Base-by-base conservation (phyloP, 2,113 vertebrate species). In the Phyllopteryx taeniolatus region DNA sequence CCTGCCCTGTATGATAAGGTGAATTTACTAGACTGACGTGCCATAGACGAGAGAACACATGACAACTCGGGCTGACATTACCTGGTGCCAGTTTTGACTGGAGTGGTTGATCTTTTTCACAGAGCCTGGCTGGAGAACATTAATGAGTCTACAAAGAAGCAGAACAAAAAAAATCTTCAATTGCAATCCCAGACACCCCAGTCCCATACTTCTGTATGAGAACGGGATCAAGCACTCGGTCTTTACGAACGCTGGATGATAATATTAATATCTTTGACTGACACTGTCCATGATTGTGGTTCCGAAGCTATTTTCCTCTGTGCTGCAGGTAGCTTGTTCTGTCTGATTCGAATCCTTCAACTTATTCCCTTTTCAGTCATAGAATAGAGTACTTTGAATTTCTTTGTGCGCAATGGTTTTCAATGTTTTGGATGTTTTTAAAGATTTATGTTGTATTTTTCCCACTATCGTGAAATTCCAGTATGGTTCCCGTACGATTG, bases 71-170 rank as follows among this genome's bases (percentile, higher is more conserved):
- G 39, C 42, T 9, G 44, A 5, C 5, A 33, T 92, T 79, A 98
- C 96, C 96, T 97, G 95, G 85, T 96, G 96, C 96, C 96, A 98
- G 79, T 98, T 98, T 76, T 96, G 96, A 77, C 79, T 88, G 7
- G 96, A 95, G 35, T 88, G 92, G 19, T 94, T 98, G 76, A 98
- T 91, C 85, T 94, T 98, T 76, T 72, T 95, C 85, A 98, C 94
- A 0, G 96, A 96, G 53, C 95, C 96, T 0, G 96, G 96, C 80
- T 95, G 94, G 7, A 98, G 95, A 54, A 92, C 93, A 71, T 98
- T 98, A 75, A 98, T 96, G 67, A 98, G 94, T 66, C 96, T 98
- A 59, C 33, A 75, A 68, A 81, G 22, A 61, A 61, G 7, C 59
- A 83, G 31, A 67, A 19, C 1, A 47, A 47, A 27, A 47, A 47